Conservation (phyloP, 2,797 vertebrate species). For the Sebastes flavidus region DNA sequence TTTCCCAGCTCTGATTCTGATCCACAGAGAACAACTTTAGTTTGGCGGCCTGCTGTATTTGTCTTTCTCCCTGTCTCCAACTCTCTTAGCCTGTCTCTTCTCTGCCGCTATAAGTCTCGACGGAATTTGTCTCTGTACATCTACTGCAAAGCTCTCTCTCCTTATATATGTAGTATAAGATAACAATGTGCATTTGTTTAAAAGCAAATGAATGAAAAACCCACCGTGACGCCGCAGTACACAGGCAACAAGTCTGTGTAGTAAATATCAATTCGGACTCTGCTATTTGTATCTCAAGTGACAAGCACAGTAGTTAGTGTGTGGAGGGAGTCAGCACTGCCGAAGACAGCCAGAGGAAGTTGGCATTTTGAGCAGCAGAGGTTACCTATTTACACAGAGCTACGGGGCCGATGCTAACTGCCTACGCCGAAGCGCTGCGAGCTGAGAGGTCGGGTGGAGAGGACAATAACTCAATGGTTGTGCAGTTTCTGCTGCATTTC, state of each 20-base stretch:
- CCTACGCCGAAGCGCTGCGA: conserved; percentile 58
- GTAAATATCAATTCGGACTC: conserved; percentile 42
- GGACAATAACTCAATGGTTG: conserved; percentile 66
- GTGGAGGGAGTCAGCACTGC: conserved; percentile 50
- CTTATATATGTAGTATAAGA: neutral
- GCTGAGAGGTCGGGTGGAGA: conserved; percentile 61
- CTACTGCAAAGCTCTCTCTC: neutral
- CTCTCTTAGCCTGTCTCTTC: neutral
- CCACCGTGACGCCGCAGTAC: neutral
- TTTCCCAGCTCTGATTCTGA: neutral
- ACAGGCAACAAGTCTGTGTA: conserved; percentile 18
- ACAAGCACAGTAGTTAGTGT: conserved; percentile 51
- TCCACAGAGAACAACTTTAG: neutral
- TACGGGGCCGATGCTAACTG: conserved; percentile 60
- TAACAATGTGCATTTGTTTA: conserved; percentile 23
- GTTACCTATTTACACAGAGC: conserved; percentile 70
- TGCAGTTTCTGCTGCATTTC: conserved; percentile 55
- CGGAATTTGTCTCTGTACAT: neutral
- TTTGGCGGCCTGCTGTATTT: neutral
- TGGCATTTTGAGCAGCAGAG: conserved; percentile 72
- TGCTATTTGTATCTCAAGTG: conserved; percentile 54
- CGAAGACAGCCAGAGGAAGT: conserved; percentile 61
- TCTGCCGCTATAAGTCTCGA: neutral
- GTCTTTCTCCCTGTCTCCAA: neutral
- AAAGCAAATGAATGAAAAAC: neutral